Evolutionary conservation across 2,797 vertebrate genomes (phyloP), one percentile per base, ranked within the genome.

Genomic region (Otus scops): DNA sequence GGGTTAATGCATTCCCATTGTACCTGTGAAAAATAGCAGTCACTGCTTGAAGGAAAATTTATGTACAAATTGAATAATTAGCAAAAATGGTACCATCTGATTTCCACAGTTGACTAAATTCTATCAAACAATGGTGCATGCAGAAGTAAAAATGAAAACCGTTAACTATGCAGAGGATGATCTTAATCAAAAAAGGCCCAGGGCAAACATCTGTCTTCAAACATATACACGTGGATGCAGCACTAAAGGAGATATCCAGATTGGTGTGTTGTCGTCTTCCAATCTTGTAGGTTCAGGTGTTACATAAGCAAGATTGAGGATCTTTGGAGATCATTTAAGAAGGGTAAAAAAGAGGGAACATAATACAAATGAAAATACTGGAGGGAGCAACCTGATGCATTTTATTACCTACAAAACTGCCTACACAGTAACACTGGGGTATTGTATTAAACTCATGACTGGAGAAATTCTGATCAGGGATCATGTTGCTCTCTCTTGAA

Each of bases 1-100:
- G 99, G 99, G 94, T 99, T 99, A 98, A 99, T 99, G 97, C 99
- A 99, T 91, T 99, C 99, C 99, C 99, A 99, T 69, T 99, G 99
- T 53, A 99, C 98, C 99, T 99, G 93, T 65, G 89, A 91, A 79
- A 91, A 92, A 89, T 0, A 95, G 79, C 61, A 79, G 14, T 78
- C 77, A 83, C 13, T 50, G 51, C 21, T 60, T 95, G 83, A 95
- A 85, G 73, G 63, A 45, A 75, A 92, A 93, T 30, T 73, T 36
- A 47, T 32, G 36, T 75, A 69, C 59, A 91, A 63, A 79, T 21
- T 13, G 34, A 94, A 82, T 57, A 77, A 86, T 90, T 75, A 48
- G 76, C 9, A 67, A 89, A 86, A 76, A 16, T 10, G 51, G 36
- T 65, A 80, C 34, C 22, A 10, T 43, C 26, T 67, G 63, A 26